Evolutionary conservation across 2,113 vertebrate genomes (phyloP).

Genomic region (Silurus glanis): DNA sequence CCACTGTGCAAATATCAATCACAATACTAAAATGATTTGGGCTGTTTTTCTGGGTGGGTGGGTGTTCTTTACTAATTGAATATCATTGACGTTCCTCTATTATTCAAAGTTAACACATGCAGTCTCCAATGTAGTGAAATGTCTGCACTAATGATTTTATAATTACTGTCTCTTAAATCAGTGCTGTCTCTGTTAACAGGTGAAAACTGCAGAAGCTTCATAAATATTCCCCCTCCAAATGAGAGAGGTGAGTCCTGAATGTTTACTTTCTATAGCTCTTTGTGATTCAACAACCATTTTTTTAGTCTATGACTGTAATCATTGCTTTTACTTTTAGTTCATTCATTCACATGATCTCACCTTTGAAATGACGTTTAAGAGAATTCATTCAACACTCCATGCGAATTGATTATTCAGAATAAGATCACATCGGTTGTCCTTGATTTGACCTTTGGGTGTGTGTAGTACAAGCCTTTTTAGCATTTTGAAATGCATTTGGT

Average conservation of each 20-base stretch:
- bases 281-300: neutral
- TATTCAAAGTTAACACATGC: neutral
- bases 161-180: neutral
- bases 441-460: neutral
- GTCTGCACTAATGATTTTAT: neutral
- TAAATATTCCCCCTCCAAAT: constrained; percentile 79
- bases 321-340: neutral
- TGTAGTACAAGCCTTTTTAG: neutral
- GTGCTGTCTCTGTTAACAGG: constrained; percentile 69
- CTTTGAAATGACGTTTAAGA: neutral
- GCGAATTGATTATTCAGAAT: neutral
- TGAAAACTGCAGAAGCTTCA: constrained; percentile 86
- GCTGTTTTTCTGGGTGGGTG: neutral
- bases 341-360: neutral
- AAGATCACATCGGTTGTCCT: neutral
- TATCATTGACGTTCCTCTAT: neutral
- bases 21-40: neutral
- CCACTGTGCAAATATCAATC: neutral
- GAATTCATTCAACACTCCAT: neutral
- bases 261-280: neutral
- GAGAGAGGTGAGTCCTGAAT: constrained; percentile 79
- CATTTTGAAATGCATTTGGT: neutral
- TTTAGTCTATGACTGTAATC: neutral
- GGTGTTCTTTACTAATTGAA: neutral
- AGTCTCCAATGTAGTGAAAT: neutral